Evolutionary conservation across 2,113 vertebrate genomes (phyloP).

Genomic region (Cygnus buccinator): DNA sequence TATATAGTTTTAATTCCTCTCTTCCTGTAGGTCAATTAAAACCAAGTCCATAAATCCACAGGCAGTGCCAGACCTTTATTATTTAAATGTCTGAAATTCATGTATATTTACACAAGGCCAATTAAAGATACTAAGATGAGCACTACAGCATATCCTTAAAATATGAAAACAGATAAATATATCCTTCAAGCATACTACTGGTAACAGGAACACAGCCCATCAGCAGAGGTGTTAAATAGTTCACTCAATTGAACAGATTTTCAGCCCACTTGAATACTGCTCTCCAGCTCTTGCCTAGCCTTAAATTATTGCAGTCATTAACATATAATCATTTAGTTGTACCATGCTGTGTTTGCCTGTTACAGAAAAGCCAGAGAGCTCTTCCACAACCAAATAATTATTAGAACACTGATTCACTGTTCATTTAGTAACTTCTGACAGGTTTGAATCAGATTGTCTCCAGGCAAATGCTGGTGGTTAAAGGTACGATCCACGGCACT

Average conservation of each 20-base stretch:
- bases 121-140: not conserved
- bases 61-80: not conserved
- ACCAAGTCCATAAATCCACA: not conserved
- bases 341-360: not conserved
- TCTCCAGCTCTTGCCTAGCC: slow-evolving; percentile 1
- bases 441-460: slow-evolving; percentile 8
- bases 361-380: not conserved
- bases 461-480: not conserved
- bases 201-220: not conserved
- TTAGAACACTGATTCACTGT: not conserved
- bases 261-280: not conserved
- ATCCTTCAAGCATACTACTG: not conserved
- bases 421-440: not conserved
- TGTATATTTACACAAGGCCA: not conserved
- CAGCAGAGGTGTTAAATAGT: not conserved
- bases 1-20: not conserved
- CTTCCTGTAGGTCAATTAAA: slow-evolving; percentile 9
- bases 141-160: not conserved
- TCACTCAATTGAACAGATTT: not conserved
- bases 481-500: slow-evolving; percentile 8
- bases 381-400: slow-evolving; percentile 5
- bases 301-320: slow-evolving; percentile 5
- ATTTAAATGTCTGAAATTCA: slow-evolving; percentile 5
- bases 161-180: slow-evolving; percentile 22
- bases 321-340: slow-evolving; percentile 20